A percentile compares a stretch with the other conserved stretches of the same genome.
These are phyloP conservation scores for Heterotis niloticus DNA, from an alignment of 2,113 vertebrate genomes.

Conservation along the genomic window DNA sequence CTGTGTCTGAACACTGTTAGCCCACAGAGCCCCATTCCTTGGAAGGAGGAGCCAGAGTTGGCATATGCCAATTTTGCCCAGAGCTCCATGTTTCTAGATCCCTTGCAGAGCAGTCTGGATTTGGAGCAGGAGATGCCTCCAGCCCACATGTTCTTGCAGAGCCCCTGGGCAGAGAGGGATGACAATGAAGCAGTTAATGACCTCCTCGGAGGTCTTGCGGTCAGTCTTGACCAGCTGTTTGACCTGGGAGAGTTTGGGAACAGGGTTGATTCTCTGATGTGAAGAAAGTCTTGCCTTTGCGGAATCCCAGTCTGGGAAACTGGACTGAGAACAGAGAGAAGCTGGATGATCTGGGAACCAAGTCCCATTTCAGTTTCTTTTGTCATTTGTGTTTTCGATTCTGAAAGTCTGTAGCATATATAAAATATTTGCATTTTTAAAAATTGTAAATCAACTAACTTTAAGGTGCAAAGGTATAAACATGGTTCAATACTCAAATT, in stretches of 20 bases:
- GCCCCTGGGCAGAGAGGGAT: conserved; percentile 65
- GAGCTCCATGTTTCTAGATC: conserved; percentile 30
- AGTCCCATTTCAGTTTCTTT: no score
- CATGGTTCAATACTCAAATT: no score
- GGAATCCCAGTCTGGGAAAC: no score
- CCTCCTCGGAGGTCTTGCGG: conserved; percentile 44
- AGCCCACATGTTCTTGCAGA: conserved; percentile 69
- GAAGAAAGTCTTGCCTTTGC: neutral
- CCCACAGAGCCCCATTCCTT: conserved; percentile 43
- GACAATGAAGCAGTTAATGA: conserved; percentile 42
- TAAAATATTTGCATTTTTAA: no score
- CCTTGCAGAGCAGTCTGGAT: conserved; percentile 60
- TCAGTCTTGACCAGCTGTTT: conserved; percentile 58
- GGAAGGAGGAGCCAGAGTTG: conserved; percentile 46
- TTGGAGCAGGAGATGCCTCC: conserved; percentile 66
- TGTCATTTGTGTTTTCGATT: no score
- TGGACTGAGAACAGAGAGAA: neutral
- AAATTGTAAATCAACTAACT: no score
- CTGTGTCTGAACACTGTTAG: conserved; percentile 64
- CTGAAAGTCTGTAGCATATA: no score
- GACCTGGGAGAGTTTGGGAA: conserved; percentile 53
- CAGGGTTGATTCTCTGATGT: conserved; percentile 48
- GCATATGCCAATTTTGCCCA: conserved; percentile 40
- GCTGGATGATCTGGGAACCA: neutral
- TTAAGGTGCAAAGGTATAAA: no score